A percentile compares a stretch with the other conserved stretches of the same genome.
These are phyloP conservation scores for Drosophila anomalata DNA, from an alignment of 2,888 invertebrate genomes.

Conservation along the genomic window DNA sequence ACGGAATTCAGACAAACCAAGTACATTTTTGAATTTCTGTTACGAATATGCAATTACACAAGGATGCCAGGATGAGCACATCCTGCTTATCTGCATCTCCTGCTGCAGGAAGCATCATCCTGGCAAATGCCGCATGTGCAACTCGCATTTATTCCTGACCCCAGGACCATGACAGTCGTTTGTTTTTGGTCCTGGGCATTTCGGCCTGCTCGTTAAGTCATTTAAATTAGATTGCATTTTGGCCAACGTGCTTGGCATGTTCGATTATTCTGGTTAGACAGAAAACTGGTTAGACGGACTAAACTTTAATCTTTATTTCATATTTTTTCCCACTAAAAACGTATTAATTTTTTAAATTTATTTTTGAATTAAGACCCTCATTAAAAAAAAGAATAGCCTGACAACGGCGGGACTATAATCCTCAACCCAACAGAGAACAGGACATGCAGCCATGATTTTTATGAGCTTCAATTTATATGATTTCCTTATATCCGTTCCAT, in stretches of 20 bases:
- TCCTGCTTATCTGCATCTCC: conserved; percentile 29
- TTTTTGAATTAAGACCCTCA: background rate
- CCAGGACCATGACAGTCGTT: conserved; percentile 16
- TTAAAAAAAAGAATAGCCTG: conserved; percentile 25
- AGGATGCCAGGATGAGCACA: conserved; percentile 10
- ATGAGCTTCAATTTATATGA: conserved; percentile 78
- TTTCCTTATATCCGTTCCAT: conserved; percentile 67
- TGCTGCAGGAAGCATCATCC: conserved; percentile 23
- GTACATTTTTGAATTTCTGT: conserved; percentile 7
- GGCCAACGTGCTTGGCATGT: conserved; percentile 43
- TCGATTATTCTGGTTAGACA: conserved; percentile 21
- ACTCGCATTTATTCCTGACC: conserved; percentile 35
- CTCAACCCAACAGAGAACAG: conserved; percentile 41
- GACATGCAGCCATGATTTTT: conserved; percentile 75
- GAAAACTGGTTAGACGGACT: background rate
- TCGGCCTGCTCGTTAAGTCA: conserved; percentile 15
- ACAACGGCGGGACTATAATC: conserved; percentile 67
- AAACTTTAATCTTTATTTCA: background rate
- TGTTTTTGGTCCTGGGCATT: conserved; percentile 24
- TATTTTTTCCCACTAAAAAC: background rate
- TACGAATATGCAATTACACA: conserved; percentile 26
- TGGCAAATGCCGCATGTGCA: conserved; percentile 40
- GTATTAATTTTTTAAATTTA: background rate
- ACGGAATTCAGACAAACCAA: background rate
- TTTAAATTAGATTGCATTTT: conserved; percentile 59